Evolutionary conservation across 2,888 invertebrate species (phyloP).

Genomic region (Nymphalis c-album): DNA sequence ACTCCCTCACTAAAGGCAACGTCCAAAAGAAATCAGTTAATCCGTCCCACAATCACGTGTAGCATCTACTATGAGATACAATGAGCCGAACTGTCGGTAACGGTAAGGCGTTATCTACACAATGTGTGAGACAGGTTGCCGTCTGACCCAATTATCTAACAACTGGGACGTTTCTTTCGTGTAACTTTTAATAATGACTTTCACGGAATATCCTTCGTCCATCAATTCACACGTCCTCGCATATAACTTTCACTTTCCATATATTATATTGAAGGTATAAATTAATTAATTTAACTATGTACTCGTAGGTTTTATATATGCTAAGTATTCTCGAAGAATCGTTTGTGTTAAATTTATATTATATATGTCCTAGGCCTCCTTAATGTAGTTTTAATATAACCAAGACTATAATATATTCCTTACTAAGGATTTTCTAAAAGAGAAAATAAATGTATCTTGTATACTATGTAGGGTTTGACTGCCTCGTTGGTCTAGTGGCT

Average conservation of each 20-base stretch:
- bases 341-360: no score
- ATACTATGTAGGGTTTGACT: no score
- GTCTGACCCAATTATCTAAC: slow-evolving; percentile 76
- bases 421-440: no score
- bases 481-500: no score
- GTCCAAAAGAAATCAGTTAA: slow-evolving; percentile 28
- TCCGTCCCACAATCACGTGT: slow-evolving; percentile 53
- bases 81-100: slow-evolving; percentile 74
- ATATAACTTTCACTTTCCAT: background rate
- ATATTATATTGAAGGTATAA: background rate
- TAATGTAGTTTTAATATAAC: no score
- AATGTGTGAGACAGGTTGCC: slow-evolving; percentile 80
- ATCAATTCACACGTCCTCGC: background rate
- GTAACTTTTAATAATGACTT: slow-evolving; percentile 43
- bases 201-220: background rate
- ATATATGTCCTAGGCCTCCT: no score
- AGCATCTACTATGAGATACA: slow-evolving; percentile 69
- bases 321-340: no score
- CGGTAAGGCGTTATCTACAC: slow-evolving; percentile 67
- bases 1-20: background rate
- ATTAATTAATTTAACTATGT: background rate
- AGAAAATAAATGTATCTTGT: no score
- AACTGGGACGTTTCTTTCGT: slow-evolving; percentile 71
- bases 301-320: no score
- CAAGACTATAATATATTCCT: no score